Conservation (phyloP, 2,113 vertebrate genomes). For the Arvicanthis niloticus region DNA sequence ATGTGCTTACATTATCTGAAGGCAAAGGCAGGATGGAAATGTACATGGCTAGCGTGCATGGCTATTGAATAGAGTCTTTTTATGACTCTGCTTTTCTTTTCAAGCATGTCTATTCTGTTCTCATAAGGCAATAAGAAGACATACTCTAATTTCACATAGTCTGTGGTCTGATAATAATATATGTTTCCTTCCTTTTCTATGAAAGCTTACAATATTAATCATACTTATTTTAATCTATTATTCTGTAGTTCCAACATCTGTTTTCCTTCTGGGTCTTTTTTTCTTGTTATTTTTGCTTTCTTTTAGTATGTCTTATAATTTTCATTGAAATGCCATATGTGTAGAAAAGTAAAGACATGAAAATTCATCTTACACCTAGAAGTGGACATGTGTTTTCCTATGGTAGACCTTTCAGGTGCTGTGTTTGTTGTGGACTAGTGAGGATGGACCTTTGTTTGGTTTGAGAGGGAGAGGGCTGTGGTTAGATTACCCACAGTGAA, state of each 20-base stretch:
- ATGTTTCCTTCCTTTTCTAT: slow-evolving; percentile 1
- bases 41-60: neutral
- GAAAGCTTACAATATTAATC: neutral
- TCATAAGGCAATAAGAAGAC: neutral
- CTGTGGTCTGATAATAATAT: neutral
- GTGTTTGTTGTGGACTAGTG: neutral
- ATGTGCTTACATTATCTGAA: neutral
- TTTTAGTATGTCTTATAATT: neutral
- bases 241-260: neutral
- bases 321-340: neutral
- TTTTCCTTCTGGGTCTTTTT: neutral
- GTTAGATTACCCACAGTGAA: neutral
- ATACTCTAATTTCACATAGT: neutral
- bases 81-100: neutral
- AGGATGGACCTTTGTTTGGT: neutral
- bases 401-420: neutral
- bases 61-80: neutral
- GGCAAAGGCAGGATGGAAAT: neutral
- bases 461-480: neutral
- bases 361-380: neutral
- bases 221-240: slow-evolving; percentile 12
- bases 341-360: neutral
- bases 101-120: neutral
- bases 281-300: neutral
- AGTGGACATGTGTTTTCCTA: neutral